These are phyloP conservation scores for Azorinus chamasolen DNA, from an alignment of 2,888 invertebrate species.

Conservation along the genomic window DNA sequence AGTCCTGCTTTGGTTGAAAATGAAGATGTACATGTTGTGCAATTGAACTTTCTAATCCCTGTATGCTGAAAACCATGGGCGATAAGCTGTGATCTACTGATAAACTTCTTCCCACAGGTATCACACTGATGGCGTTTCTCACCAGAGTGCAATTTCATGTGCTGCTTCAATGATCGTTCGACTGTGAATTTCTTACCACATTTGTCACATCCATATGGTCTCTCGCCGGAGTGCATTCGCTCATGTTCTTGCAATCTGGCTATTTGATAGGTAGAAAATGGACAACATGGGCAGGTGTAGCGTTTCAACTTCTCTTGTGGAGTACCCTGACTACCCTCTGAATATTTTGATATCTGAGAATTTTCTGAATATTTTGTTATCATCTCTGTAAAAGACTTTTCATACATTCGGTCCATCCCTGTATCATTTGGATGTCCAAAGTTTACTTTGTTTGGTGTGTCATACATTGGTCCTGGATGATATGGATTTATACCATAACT, in stretches of 20 bases:
- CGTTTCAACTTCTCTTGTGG: neutral
- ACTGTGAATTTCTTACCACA: conserved; percentile 10
- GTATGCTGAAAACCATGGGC: conserved; percentile 19
- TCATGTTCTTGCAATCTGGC: conserved; percentile 14
- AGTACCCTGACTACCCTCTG: no score
- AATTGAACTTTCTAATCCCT: conserved; percentile 15
- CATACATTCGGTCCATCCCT: neutral
- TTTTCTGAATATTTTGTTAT: neutral
- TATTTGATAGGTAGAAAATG: conserved; percentile 5
- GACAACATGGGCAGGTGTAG: conserved; percentile 16
- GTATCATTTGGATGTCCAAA: neutral
- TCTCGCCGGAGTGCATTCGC: conserved; percentile 12
- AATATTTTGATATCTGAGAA: neutral
- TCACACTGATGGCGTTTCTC: conserved; percentile 8
- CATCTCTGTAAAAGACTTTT: conserved; percentile 4
- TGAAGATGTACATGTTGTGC: conserved; percentile 15
- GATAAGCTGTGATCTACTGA: conserved; percentile 1
- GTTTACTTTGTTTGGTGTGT: no score
- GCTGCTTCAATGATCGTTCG: conserved; percentile 7
- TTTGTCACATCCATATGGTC: conserved; percentile 9
- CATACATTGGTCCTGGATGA: no score
- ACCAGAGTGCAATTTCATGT: neutral
- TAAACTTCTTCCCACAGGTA: conserved; percentile 11
- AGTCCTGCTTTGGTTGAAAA: conserved; percentile 17
- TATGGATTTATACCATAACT: no score